These are phyloP conservation scores for Thaumetopoea pityocampa DNA, from an alignment of 1,140 invertebrate species.

Conservation along the genomic window DNA sequence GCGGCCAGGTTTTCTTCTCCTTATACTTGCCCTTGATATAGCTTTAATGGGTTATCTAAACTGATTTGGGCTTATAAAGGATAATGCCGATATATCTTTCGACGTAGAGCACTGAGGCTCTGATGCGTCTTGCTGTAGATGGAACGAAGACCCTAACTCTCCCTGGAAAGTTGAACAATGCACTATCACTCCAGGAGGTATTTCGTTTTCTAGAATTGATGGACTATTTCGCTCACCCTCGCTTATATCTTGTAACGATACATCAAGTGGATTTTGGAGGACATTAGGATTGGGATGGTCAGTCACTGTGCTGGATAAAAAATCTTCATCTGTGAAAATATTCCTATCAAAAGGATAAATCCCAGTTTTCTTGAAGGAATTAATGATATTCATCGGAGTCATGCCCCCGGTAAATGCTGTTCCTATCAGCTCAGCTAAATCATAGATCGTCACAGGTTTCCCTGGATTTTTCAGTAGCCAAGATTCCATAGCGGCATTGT, in stretches of 20 bases:
- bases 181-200: too few species aligned
- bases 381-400: constrained; percentile 18
- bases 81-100: neutral
- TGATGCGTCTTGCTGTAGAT: too few species aligned
- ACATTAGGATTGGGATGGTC: constrained; percentile 14
- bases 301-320: constrained; percentile 20
- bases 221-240: too few species aligned
- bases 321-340: constrained; percentile 22
- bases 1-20: constrained; percentile 20
- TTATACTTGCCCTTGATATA: constrained; percentile 17
- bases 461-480: constrained; percentile 34
- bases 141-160: neutral
- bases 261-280: too few species aligned
- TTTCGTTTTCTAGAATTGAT: neutral
- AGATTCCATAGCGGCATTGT: constrained; percentile 35
- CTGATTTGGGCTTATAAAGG: constrained; percentile 20
- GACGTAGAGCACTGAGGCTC: too few species aligned
- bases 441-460: constrained; percentile 24
- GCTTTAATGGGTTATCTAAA: constrained; percentile 23
- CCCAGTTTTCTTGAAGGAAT: constrained; percentile 12
- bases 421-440: constrained; percentile 16
- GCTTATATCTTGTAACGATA: too few species aligned
- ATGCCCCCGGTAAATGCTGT: constrained; percentile 18
- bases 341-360: constrained; percentile 16
- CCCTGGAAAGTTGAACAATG: neutral